Evolutionary conservation across 2,888 invertebrate genomes (phyloP).

Genomic region (Drymonia ruficornis): DNA sequence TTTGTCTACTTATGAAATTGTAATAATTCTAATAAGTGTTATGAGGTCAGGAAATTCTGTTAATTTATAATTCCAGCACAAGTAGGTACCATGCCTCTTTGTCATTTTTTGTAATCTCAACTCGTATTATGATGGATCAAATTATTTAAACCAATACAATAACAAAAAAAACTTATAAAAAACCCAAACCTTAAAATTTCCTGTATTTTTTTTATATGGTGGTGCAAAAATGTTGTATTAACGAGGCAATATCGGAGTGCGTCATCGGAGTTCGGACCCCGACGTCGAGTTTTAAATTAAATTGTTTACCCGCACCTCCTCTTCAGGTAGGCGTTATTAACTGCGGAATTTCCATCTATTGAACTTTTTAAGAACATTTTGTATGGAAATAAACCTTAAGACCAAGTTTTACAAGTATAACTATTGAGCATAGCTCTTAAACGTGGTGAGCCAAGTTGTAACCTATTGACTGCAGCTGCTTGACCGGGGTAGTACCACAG

Average conservation of each 20-base stretch:
- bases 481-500: too few relatives aligned
- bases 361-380: neutral
- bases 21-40: too few relatives aligned
- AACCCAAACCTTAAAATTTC: neutral
- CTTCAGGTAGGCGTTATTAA: slow-evolving; percentile 46
- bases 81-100: too few relatives aligned
- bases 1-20: too few relatives aligned
- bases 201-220: slow-evolving; percentile 11
- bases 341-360: neutral
- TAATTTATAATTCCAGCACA: too few relatives aligned
- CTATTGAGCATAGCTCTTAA: too few relatives aligned
- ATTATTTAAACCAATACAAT: neutral
- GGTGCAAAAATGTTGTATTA: slow-evolving; percentile 67
- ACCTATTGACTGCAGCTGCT: too few relatives aligned
- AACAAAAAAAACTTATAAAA: neutral
- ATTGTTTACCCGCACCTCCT: slow-evolving; percentile 55
- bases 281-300: slow-evolving; percentile 71
- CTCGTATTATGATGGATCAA: too few relatives aligned
- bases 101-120: too few relatives aligned
- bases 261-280: slow-evolving; percentile 59
- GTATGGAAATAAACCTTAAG: neutral
- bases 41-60: too few relatives aligned
- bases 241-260: slow-evolving; percentile 62
- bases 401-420: too few relatives aligned
- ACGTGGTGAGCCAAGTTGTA: too few relatives aligned